Evolutionary conservation across 2,888 invertebrate species (phyloP), one percentile per base, ranked within the genome.

Genomic region (Lysandra coridon): DNA sequence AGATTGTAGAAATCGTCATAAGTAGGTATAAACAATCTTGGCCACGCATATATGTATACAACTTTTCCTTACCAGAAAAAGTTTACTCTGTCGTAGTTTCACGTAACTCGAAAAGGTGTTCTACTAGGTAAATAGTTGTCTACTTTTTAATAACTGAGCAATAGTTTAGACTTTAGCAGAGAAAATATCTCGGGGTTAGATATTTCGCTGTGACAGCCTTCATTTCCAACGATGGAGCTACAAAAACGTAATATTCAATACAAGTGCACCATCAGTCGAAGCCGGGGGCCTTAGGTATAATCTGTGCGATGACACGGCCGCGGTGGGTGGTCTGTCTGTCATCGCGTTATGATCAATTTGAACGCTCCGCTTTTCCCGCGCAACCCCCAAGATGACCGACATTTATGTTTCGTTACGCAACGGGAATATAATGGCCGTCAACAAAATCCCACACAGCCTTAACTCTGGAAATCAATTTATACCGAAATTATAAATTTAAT

Each of bases 331-430:
- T 88, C 91, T 88, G 89, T 83, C 87, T 85, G 87, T 91, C 92
- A 89, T 89, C 88, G 88, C 86, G 85, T 85, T 84, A 89, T 91
- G 93, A 93, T 93, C 93, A 92, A 93, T 94, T 94, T 93, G 91
- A 92, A 92, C 90, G 93, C 91, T 90, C 90, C 89, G 91, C 91
- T 87, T 84, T 83, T 85, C 86, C 84, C 86, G 84, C 84, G 86
- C 87, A 84, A 85, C 84, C 84, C 85, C 85, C 82, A 83, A 85
- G 84, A 84, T 87, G 84, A 83, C 86, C 82, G 86, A 88, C 87
- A 90, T 87, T 85, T 85, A 83, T 83, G 87, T 91, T 93, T 92
- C 90, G 92, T 90, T 91, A 92, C 90, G 91, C 91, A 91, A 87
- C 91, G 90, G 87, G 86, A 85, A 86, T 85, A 80, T 81, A 78